Base-by-base conservation (phyloP, 2,888 invertebrate genomes). In the Xanthorhoe spadicearia region DNA sequence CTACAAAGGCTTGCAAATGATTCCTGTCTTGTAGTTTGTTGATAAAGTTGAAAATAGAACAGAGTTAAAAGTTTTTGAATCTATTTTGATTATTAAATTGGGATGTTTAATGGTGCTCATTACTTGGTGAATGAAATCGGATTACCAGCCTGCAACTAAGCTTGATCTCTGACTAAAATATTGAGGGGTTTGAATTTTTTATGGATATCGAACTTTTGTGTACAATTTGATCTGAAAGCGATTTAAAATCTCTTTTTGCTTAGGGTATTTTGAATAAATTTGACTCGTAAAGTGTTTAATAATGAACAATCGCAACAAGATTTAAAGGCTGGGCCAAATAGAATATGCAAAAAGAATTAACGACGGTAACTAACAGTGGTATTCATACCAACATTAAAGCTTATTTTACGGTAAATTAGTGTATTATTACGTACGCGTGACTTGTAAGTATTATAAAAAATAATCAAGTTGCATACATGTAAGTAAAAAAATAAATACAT, bases 61-160 rank as follows among this genome's bases (percentile, higher is more conserved):
- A 55, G 5, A 0, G 52, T 52, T 10, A 32, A 23, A 23, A 0
- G 2, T 18, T 54, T 53, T 54, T 69, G n/a, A 60, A 65, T 70
- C 79, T 78, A 43, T 71, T 28, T 77, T 56, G 58, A 77, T 80
- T 74, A 69, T 65, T 67, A 66, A 64, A 68, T 69, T 68, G 66
- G 70, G 75, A 79, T 82, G 79, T 85, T 89, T 90, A 89, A 89
- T 89, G 87, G 83, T 83, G 83, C 85, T 90, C 87, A 89, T 90
- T 90, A 90, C 82, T 87, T 82, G 83, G 83, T 81, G 83, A 89
- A 89, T 88, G 86, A 85, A 90, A 89, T 89, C 86, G 83, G 87
- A 89, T 89, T 88, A 87, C 82, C 75, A 80, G 83, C 81, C 81
- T 80, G 84, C 82, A 82, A 81, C 82, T 85, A 82, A 83, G 83